These are phyloP conservation scores for Ferrisia virgata DNA, from an alignment of 2,888 invertebrate genomes.

Conservation along the genomic window DNA sequence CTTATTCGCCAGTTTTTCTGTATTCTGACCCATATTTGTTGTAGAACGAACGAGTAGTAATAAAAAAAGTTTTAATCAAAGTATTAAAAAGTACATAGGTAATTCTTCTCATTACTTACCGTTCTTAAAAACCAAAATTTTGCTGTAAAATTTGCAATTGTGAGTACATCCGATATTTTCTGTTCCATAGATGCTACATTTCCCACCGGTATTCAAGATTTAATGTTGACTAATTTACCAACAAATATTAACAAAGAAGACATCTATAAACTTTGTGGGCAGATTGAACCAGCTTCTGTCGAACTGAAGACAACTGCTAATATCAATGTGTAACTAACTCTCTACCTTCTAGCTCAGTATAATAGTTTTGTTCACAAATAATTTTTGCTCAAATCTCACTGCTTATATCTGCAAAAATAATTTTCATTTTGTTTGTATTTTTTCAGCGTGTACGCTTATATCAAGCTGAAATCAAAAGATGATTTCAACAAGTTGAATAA, in stretches of 20 bases:
- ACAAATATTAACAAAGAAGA: conserved; percentile 19
- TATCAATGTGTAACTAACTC: conserved; percentile 17
- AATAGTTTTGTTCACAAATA: neutral
- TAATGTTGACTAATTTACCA: conserved; percentile 37
- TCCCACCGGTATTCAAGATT: conserved; percentile 10
- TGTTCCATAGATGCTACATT: conserved; percentile 3
- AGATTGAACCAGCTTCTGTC: conserved; percentile 23
- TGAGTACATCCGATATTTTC: neutral
- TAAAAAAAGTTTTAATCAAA: conserved; percentile 25
- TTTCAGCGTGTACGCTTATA: conserved; percentile 34
- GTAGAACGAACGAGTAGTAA: neutral
- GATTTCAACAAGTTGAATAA: conserved; percentile 26
- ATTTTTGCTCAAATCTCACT: too few relatives aligned
- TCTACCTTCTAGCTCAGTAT: neutral
- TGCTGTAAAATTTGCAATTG: neutral
- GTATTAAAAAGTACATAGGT: conserved; percentile 40
- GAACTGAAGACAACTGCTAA: conserved; percentile 35
- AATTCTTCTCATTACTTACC: neutral
- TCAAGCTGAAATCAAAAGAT: conserved; percentile 20
- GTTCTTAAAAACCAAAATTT: too few relatives aligned
- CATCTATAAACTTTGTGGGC: conserved; percentile 37
- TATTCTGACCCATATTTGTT: neutral
- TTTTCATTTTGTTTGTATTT: neutral
- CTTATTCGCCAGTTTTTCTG: neutral
- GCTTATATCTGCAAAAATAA: too few relatives aligned